These are phyloP conservation scores for Eupithecia exiguata DNA, from an alignment of 2,888 invertebrate genomes.

Conservation along the genomic window DNA sequence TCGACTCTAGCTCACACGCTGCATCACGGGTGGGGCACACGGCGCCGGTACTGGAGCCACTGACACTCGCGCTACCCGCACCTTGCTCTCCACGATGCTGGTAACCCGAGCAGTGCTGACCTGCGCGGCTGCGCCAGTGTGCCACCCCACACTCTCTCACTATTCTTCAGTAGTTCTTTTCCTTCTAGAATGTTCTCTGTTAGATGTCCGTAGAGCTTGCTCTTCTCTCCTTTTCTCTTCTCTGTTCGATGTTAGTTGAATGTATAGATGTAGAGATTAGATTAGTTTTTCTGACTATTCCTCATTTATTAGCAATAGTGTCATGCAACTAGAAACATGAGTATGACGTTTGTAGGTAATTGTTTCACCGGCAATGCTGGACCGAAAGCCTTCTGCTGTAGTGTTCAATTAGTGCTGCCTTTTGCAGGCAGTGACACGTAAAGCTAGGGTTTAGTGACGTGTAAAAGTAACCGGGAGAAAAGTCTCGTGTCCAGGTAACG, in stretches of 20 bases:
- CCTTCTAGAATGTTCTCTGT: constrained; percentile 39
- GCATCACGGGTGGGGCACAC: constrained; percentile 5
- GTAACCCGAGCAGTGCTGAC: not conserved
- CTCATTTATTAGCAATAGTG: constrained; percentile 16
- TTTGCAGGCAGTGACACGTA: not conserved
- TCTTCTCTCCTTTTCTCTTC: constrained; percentile 37
- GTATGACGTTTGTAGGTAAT: not conserved
- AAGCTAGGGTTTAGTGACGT: not conserved
- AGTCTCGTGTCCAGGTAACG: not conserved
- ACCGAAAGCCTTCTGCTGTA: not conserved
- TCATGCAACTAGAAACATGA: constrained; percentile 14
- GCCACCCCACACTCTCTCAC: constrained; percentile 34
- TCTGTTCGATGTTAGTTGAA: constrained; percentile 40
- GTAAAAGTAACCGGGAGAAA: not conserved
- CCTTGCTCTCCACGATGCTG: constrained; percentile 8
- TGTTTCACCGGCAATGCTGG: not conserved
- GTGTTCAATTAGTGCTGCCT: not conserved
- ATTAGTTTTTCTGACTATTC: constrained; percentile 22
- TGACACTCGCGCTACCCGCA: not conserved
- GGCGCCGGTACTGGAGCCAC: not conserved
- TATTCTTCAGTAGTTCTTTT: constrained; percentile 36
- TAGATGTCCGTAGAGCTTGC: constrained; percentile 43
- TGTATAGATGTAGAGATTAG: constrained; percentile 34
- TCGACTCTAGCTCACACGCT: constrained; percentile 42
- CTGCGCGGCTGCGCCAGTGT: not conserved